These are phyloP conservation scores for Xylophagus ater DNA, from an alignment of 2,888 invertebrate species.

Conservation along the genomic window DNA sequence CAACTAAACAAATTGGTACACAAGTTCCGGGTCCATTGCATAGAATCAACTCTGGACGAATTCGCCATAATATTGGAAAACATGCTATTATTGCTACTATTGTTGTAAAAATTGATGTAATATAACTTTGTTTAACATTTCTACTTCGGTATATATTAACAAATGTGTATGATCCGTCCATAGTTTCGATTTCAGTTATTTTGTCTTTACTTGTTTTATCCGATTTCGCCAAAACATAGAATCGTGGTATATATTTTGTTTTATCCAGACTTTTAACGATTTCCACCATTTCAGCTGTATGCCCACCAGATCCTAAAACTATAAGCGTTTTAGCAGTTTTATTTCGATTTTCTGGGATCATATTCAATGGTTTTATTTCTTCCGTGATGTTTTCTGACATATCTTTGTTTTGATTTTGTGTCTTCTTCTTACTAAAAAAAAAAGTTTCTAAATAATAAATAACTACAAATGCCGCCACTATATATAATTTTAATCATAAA, in stretches of 20 bases:
- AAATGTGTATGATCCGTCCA: constrained; percentile 18
- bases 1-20: constrained; percentile 75
- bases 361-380: too few relatives aligned
- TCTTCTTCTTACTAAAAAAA: too few relatives aligned
- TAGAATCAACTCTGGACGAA: constrained; percentile 68
- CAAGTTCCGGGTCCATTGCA: constrained; percentile 98
- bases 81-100: constrained; percentile 56
- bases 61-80: constrained; percentile 54
- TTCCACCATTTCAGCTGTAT: constrained; percentile 87
- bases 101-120: constrained; percentile 69
- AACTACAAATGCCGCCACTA: too few relatives aligned
- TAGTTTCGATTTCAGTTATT: constrained; percentile 45
- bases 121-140: constrained; percentile 75
- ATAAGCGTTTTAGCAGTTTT: constrained; percentile 25
- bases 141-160: constrained; percentile 67
- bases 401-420: too few relatives aligned
- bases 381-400: too few relatives aligned
- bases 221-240: constrained; percentile 66
- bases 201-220: constrained; percentile 66
- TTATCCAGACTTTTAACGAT: constrained; percentile 52
- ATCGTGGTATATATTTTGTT: constrained; percentile 57
- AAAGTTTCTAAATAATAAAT: too few relatives aligned
- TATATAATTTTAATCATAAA: too few relatives aligned
- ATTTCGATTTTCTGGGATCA: too few relatives aligned
- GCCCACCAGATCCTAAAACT: constrained; percentile 43